A percentile compares a stretch with the other conserved stretches of the same genome.
Conservation (phyloP, 2,797 vertebrate species). For the Saxicola maurus region DNA sequence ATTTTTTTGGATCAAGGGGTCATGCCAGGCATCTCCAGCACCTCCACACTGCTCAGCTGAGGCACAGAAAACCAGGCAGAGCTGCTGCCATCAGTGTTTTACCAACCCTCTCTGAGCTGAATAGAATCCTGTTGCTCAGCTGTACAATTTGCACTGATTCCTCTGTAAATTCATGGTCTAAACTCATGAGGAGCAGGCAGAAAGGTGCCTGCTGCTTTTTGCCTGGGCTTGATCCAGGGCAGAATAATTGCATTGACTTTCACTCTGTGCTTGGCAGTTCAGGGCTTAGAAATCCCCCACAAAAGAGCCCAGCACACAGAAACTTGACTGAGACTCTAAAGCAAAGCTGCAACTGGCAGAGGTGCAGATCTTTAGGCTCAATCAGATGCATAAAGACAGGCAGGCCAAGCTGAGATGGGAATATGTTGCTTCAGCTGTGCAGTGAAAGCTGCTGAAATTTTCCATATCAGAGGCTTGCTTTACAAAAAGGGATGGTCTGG, state of each 20-base stretch:
- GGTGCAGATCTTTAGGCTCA: constrained; percentile 5
- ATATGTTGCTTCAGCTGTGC: constrained; percentile 48
- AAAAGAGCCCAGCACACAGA: neutral
- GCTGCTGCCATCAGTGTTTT: neutral
- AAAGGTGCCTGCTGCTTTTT: neutral
- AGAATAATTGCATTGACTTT: constrained; percentile 11
- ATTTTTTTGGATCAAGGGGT: neutral
- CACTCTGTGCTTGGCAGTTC: neutral
- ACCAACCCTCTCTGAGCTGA: neutral
- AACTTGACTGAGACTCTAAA: neutral
- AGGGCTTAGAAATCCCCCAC: neutral
- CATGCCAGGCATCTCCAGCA: accelerated
- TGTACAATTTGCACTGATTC: neutral
- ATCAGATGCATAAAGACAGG: neutral
- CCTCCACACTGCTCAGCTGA: neutral
- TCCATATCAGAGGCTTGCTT: constrained; percentile 42
- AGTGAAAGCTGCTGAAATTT: constrained; percentile 54
- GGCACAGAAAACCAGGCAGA: neutral
- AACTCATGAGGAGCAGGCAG: neutral
- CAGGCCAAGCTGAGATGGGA: constrained; percentile 17
- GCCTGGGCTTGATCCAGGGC: neutral
- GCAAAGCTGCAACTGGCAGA: constrained; percentile 26
- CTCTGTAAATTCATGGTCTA: neutral
- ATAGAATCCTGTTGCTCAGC: neutral
- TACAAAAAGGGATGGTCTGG: constrained; percentile 31